Percentiles rank a stretch among this genome's conserved stretches.
Conservation (phyloP, 2,888 invertebrate species). For the Drosophila setosimentum region DNA sequence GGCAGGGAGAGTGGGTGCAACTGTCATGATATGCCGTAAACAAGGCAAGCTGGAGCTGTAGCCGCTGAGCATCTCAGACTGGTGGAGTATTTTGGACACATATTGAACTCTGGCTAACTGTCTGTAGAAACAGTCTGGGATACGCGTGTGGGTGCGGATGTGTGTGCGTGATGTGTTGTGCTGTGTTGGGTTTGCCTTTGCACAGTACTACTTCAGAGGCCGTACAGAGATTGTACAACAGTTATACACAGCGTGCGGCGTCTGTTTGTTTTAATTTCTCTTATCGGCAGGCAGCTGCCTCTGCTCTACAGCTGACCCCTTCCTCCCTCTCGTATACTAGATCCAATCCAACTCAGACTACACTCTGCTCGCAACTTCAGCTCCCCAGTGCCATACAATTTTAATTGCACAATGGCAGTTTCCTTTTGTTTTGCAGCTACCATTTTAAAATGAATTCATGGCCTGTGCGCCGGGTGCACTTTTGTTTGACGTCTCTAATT, state of each 20-base stretch:
- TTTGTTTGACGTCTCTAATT: conserved; percentile 75
- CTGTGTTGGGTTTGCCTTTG: conserved; percentile 38
- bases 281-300: conserved; percentile 75
- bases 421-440: conserved; percentile 74
- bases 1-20: conserved; percentile 28
- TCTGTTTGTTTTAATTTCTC: conserved; percentile 78
- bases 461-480: conserved; percentile 61
- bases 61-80: conserved; percentile 20
- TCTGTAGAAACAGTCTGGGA: conserved; percentile 1
- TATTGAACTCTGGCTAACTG: conserved; percentile 58
- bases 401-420: conserved; percentile 80
- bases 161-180: conserved; percentile 9
- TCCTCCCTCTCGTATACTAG: neutral
- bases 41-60: conserved; percentile 67
- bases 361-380: conserved; percentile 15
- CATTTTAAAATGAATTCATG: conserved; percentile 80
- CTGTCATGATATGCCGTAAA: conserved; percentile 79
- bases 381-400: conserved; percentile 79
- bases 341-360: conserved; percentile 14
- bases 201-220: conserved; percentile 75
- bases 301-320: conserved; percentile 20
- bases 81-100: conserved; percentile 50
- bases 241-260: conserved; percentile 41
- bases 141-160: neutral
- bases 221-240: conserved; percentile 72